phyloP scores from a whole-genome alignment of 2,888 invertebrate species.

The Oeneis ivallda region DNA sequence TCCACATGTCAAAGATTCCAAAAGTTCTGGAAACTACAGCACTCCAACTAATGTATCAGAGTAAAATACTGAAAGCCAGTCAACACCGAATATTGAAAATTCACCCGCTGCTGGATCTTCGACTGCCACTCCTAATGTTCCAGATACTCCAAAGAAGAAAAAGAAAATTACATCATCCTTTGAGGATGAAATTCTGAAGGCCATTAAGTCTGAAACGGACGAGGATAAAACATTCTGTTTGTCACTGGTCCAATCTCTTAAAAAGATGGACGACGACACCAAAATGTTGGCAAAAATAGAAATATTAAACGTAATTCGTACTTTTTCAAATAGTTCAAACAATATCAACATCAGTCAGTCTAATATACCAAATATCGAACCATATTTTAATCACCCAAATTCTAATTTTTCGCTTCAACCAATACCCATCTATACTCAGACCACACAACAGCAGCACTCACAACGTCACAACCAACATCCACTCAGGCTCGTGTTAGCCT shows the following conservation, averaged over 20 bases:
- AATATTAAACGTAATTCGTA: too few relatives aligned
- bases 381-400: too few relatives aligned
- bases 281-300: neutral
- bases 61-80: neutral
- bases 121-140: neutral
- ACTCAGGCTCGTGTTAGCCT: too few relatives aligned
- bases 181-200: neutral
- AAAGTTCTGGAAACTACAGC: neutral
- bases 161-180: slow-evolving; percentile 1
- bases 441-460: too few relatives aligned
- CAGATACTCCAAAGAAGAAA: neutral
- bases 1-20: neutral
- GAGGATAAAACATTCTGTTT: neutral
- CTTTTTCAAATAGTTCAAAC: too few relatives aligned
- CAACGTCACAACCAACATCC: too few relatives aligned
- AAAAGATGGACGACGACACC: slow-evolving; percentile 1
- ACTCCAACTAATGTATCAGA: neutral
- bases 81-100: neutral
- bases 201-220: neutral
- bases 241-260: neutral
- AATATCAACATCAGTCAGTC: too few relatives aligned
- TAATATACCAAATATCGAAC: too few relatives aligned
- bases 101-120: neutral
- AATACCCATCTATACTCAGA: too few relatives aligned
- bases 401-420: too few relatives aligned